Evolutionary conservation across 2,888 invertebrate genomes (phyloP).

Genomic region (Hypolimnas misippus): DNA sequence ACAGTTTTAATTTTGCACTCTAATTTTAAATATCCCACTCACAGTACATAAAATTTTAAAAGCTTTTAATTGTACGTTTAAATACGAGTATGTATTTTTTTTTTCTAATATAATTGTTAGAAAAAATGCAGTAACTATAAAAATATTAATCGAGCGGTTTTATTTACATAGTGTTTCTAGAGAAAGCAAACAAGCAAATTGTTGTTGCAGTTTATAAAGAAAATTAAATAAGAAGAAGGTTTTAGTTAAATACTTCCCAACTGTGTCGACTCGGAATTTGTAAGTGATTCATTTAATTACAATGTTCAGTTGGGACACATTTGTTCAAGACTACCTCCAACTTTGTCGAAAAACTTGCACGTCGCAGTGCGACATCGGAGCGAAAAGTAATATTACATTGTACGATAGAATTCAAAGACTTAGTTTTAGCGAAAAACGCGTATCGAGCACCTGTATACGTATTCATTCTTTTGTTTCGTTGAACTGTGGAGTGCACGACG

Average conservation of each 20-base stretch:
- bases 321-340: slow-evolving; percentile 15
- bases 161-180: not conserved
- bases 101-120: no score
- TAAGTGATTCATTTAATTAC: slow-evolving; percentile 15
- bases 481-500: slow-evolving; percentile 54
- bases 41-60: not conserved
- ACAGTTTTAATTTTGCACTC: slow-evolving; percentile 28
- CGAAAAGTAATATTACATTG: slow-evolving; percentile 49
- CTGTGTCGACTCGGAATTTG: slow-evolving; percentile 3
- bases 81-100: no score
- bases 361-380: slow-evolving; percentile 15
- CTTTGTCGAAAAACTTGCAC: slow-evolving; percentile 17
- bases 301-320: slow-evolving; percentile 25
- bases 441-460: slow-evolving; percentile 58
- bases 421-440: slow-evolving; percentile 39
- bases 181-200: not conserved
- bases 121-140: no score
- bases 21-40: slow-evolving; percentile 13
- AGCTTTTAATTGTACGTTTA: not conserved
- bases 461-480: slow-evolving; percentile 66
- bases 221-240: not conserved
- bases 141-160: not conserved
- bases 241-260: slow-evolving; percentile 8
- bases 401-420: not conserved
- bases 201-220: not conserved